Conservation (phyloP, 2,888 invertebrate genomes). For the Nezara viridula region DNA sequence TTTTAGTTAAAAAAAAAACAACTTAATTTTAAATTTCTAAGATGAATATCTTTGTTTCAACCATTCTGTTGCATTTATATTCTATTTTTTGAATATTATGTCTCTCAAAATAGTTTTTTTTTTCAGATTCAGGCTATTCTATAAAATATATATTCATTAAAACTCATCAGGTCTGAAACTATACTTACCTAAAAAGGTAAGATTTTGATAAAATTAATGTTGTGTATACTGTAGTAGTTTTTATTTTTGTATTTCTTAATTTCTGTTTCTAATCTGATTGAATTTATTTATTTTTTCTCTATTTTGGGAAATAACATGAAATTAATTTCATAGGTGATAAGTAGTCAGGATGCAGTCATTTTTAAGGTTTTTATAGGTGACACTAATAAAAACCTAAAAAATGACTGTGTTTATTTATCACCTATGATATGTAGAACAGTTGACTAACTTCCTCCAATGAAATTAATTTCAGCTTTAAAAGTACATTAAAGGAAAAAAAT, state of each 20-base stretch:
- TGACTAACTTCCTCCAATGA: no score
- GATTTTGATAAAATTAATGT: constrained; percentile 15
- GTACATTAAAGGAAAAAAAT: no score
- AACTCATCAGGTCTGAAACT: constrained; percentile 25
- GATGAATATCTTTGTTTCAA: background rate
- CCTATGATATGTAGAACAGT: no score
- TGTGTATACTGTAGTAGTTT: constrained; percentile 9
- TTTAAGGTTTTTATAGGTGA: no score
- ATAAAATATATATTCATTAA: constrained; percentile 38
- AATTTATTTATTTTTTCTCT: background rate
- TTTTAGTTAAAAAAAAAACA: background rate
- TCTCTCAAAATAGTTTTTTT: constrained; percentile 34
- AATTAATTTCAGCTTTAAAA: no score
- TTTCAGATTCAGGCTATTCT: constrained; percentile 30
- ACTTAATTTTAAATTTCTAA: background rate
- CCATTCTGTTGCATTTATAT: background rate
- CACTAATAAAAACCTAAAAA: no score
- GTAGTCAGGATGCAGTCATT: no score
- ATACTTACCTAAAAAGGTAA: constrained; percentile 31
- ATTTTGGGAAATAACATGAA: background rate
- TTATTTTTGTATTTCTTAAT: background rate
- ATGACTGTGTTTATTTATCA: no score
- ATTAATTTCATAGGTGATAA: background rate
- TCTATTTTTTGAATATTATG: constrained; percentile 28
- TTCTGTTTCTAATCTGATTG: background rate